Evolutionary conservation across 2,113 vertebrate genomes (phyloP).

Genomic region (Neodon shergylaensis): DNA sequence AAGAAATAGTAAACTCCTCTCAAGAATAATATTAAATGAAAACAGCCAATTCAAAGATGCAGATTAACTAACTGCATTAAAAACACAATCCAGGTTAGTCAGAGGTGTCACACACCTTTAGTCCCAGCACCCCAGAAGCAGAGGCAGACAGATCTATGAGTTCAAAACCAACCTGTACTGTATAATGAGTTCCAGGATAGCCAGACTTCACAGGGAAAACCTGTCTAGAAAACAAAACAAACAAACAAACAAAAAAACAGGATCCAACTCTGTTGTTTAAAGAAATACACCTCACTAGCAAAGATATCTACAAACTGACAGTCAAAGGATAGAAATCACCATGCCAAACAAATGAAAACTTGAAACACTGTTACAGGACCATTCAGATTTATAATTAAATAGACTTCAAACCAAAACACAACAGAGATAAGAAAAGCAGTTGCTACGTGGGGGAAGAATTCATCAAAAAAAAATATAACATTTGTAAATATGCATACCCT

Average conservation of each 20-base stretch:
- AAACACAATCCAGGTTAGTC: neutral
- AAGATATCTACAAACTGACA: neutral
- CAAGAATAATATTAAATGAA: neutral
- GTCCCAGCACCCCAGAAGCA: too few species aligned
- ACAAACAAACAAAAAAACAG: too few species aligned
- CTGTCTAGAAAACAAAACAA: too few species aligned
- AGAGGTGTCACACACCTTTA: too few species aligned
- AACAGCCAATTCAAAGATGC: neutral
- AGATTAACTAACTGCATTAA: neutral
- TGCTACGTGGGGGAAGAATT: neutral
- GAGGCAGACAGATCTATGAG: too few species aligned
- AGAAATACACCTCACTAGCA: neutral
- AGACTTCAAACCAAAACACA: neutral
- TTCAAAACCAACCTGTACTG: too few species aligned
- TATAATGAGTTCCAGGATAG: too few species aligned
- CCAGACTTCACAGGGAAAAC: too few species aligned
- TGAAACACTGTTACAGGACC: too few species aligned
- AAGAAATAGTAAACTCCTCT: neutral
- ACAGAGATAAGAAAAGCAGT: neutral
- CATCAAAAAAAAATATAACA: neutral
- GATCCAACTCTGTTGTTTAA: neutral
- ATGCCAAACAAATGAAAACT: neutral
- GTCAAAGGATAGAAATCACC: neutral
- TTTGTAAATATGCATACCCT: neutral
- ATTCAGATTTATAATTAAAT: neutral